Base-by-base conservation (phyloP, 2,797 vertebrate species). In the Lateolabrax maculatus region DNA sequence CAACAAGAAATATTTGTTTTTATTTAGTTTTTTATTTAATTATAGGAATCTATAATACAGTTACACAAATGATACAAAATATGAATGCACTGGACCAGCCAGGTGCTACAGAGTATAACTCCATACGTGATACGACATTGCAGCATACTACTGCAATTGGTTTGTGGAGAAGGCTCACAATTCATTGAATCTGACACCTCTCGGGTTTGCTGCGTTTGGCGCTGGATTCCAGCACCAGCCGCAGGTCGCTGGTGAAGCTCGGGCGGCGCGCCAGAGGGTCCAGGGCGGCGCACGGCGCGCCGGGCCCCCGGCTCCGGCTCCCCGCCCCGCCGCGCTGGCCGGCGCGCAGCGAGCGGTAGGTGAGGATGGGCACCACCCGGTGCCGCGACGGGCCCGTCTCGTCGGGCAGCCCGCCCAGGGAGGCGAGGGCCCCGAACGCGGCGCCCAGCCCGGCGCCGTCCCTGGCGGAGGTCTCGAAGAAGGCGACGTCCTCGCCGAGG, bases 131-230 rank as follows among this genome's bases (percentile, higher is more conserved):
- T 89, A 75, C 18, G 52, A 90, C 73, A 95, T 94, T 93, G 93
- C 88, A 95, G 93, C 89, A 75, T 93, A 94, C 92, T 94, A 91
- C 93, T 80, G 57, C 93, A 95, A 95, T 94, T 84, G 82, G 83
- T 87, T 89, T 92, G 34, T 84, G 43, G 90, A 91, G 88, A 93
- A 85, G 88, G 46, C 15, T 80, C 86, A 66, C 60, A n/a, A 93
- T 94, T 96, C 93, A 95, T 93, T 95, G 95, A 94, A 96, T 94
- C 67, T 94, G 94, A 90, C 95, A 95, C 90, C 89, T 95, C 91
- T 95, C 94, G 63, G 89, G 88, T 93, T 95, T 95, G 68, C 85
- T 91, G 52, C 86, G 71, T 82, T 94, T 95, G 82, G 87, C 84
- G 78, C 90, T 93, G 78, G 94, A 92, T 85, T 91, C 92, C 85